Evolutionary conservation across 2,888 invertebrate species (phyloP).

Genomic region (Rhagonycha fulva): DNA sequence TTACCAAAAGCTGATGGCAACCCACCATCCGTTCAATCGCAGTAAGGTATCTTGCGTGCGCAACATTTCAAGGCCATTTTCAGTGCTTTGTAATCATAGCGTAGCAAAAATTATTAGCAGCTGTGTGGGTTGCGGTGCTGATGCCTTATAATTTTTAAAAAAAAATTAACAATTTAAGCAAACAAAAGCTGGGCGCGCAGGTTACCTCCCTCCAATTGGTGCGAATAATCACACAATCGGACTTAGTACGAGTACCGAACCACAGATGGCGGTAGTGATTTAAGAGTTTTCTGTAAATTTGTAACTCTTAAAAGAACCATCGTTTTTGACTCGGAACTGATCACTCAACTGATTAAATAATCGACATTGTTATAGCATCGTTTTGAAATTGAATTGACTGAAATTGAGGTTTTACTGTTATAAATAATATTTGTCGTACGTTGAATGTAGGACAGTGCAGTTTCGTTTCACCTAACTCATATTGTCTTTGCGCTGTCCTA

Average conservation of each 20-base stretch:
- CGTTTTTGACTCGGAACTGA: neutral
- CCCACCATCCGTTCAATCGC: too few relatives aligned
- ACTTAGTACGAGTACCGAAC: neutral
- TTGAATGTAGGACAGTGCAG: neutral
- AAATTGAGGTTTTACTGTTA: neutral
- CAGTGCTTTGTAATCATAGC: too few relatives aligned
- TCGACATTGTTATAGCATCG: conserved; percentile 1
- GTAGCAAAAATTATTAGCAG: too few relatives aligned
- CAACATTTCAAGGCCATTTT: too few relatives aligned
- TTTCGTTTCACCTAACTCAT: neutral
- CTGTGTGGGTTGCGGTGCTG: too few relatives aligned
- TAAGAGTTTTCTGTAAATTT: too few relatives aligned
- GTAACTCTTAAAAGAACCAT: neutral
- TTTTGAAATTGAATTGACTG: conserved; percentile 24
- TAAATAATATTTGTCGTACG: neutral
- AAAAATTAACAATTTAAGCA: too few relatives aligned
- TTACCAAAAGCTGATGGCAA: neutral
- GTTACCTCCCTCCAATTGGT: too few relatives aligned
- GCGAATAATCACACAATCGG: too few relatives aligned
- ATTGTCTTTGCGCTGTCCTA: neutral
- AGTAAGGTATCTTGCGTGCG: too few relatives aligned
- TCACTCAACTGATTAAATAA: neutral
- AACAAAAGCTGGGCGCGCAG: too few relatives aligned
- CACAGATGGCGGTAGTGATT: neutral
- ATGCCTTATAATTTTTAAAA: too few relatives aligned